A percentile compares a stretch with the other conserved stretches of the same genome.
phyloP scores from a whole-genome alignment of 2,113 vertebrate genomes.

The Nicator chloris region DNA sequence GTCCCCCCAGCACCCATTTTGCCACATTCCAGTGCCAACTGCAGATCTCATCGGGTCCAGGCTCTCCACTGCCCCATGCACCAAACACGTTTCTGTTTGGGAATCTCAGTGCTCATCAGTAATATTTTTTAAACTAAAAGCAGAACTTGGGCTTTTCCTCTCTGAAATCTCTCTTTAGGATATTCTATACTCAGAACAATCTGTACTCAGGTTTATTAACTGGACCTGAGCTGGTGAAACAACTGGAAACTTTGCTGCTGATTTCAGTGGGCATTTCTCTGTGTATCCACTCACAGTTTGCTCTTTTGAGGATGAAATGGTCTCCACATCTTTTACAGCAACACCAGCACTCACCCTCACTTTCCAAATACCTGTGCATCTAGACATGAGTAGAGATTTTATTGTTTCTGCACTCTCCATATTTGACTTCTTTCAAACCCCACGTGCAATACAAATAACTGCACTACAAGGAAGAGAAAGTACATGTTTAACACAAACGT shows the following conservation, averaged over 20 bases:
- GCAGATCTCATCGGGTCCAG: fast-evolving
- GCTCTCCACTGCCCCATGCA: neutral
- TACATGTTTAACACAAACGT: neutral
- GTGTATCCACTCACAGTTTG: neutral
- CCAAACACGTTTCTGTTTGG: neutral
- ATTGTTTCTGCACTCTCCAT: neutral
- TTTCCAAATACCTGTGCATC: neutral
- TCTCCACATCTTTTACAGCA: neutral
- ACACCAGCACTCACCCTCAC: neutral
- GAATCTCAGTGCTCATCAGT: neutral
- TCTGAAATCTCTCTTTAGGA: neutral
- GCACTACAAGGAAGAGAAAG: neutral
- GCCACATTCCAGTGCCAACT: too few species aligned
- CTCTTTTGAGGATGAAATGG: neutral
- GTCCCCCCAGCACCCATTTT: neutral
- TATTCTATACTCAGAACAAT: neutral
- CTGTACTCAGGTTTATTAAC: neutral
- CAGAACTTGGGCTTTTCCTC: neutral
- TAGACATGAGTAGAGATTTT: neutral
- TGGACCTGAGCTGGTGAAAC: neutral
- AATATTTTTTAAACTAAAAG: neutral
- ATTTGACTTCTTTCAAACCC: neutral
- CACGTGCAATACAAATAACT: neutral
- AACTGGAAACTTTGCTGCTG: neutral
- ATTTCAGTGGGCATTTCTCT: neutral